These are phyloP conservation scores for Ctenomys sociabilis DNA, from an alignment of 2,113 vertebrate species.

Conservation along the genomic window DNA sequence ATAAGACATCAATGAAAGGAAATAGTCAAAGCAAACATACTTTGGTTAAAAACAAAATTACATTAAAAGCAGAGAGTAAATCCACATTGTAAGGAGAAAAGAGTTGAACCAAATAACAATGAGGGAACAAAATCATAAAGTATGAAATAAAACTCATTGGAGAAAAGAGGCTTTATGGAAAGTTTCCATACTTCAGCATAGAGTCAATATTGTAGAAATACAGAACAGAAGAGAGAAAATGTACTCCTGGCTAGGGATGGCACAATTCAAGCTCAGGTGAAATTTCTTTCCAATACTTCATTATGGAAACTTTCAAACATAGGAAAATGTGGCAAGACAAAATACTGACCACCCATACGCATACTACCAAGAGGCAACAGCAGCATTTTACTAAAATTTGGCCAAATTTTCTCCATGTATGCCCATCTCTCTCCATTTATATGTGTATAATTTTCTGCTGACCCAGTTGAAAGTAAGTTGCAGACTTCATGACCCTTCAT, in stretches of 20 bases:
- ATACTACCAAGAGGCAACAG: not conserved
- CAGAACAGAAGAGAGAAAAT: not conserved
- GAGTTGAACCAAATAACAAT: not conserved
- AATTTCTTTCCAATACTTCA: not conserved
- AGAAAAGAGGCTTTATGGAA: too few species aligned
- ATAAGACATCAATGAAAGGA: slow-evolving; percentile 69
- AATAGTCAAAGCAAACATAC: slow-evolving; percentile 43
- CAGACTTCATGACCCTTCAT: not conserved
- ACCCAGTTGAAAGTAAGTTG: slow-evolving; percentile 17
- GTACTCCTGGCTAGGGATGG: not conserved
- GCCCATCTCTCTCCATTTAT: not conserved
- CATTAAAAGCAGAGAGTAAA: slow-evolving; percentile 47
- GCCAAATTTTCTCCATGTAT: not conserved
- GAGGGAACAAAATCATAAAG: not conserved
- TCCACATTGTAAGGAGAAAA: slow-evolving; percentile 25
- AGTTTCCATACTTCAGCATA: not conserved
- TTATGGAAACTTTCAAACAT: not conserved
- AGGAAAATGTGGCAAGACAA: not conserved
- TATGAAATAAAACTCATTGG: not conserved
- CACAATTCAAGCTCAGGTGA: not conserved
- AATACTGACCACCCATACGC: not conserved
- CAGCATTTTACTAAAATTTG: not conserved
- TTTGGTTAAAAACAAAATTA: slow-evolving; percentile 54
- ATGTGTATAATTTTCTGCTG: not conserved
- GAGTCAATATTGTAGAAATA: not conserved